Conservation (phyloP, 2,797 vertebrate genomes). For the Chiroxiphia lanceolata region DNA sequence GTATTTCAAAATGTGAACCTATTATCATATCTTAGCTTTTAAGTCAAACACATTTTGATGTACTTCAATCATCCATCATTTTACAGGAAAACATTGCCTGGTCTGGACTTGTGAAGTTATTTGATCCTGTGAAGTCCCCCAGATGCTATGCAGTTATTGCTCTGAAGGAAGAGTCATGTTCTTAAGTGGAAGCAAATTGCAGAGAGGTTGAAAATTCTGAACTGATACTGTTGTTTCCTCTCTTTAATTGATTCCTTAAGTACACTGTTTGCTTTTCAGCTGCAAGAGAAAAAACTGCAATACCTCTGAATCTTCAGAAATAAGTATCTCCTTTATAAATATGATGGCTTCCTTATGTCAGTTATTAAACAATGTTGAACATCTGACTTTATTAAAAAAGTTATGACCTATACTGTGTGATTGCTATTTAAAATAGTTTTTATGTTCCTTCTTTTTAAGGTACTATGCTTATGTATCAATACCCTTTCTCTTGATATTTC, state of each 20-base stretch:
- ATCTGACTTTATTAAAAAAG: not conserved
- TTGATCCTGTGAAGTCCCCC: conserved; percentile 83
- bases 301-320: not conserved
- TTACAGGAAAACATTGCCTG: conserved; percentile 78
- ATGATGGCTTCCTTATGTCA: not conserved
- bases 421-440: not conserved
- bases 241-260: conserved; percentile 1
- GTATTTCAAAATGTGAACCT: not conserved
- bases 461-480: not conserved
- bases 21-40: not conserved
- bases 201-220: conserved; percentile 1
- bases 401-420: not conserved
- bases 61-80: conserved; percentile 54
- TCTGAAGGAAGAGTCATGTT: conserved; percentile 72
- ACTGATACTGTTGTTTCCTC: not conserved
- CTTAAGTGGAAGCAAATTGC: conserved; percentile 38
- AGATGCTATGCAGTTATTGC: conserved; percentile 82
- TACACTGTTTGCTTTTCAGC: conserved; percentile 22
- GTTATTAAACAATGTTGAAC: not conserved
- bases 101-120: conserved; percentile 81
- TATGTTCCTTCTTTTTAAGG: not conserved
- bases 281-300: not conserved
- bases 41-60: conserved; percentile 25
- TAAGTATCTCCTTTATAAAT: conserved; percentile 6
- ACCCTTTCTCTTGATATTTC: not conserved